phyloP scores from a whole-genome alignment of 2,113 vertebrate species.

The Panthera tigris region DNA sequence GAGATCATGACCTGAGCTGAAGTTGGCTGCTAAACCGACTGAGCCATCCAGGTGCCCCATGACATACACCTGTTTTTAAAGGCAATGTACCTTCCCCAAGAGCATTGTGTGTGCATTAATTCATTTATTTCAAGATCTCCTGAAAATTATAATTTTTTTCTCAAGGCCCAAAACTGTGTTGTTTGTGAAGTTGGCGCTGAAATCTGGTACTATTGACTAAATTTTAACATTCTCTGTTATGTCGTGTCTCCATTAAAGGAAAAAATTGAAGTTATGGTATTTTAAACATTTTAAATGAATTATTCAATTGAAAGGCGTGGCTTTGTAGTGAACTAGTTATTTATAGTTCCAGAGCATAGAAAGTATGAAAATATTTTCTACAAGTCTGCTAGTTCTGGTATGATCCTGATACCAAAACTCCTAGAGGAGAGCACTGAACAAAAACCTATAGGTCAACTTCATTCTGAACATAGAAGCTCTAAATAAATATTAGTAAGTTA shows the following conservation, averaged over 20 bases:
- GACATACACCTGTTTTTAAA: neutral
- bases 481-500: neutral
- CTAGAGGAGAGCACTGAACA: neutral
- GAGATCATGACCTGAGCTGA: no score
- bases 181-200: neutral
- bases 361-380: neutral
- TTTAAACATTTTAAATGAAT: constrained; percentile 12
- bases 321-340: neutral
- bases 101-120: neutral
- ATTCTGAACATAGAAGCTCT: neutral
- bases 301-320: neutral
- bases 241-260: neutral
- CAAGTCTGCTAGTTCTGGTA: neutral
- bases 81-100: neutral
- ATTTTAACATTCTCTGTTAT: neutral
- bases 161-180: neutral
- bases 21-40: no score
- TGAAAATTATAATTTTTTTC: neutral
- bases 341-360: neutral
- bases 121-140: neutral
- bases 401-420: neutral
- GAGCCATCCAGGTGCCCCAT: neutral
- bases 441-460: neutral
- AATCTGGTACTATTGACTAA: neutral
- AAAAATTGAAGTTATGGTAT: neutral